Evolutionary conservation across 2,797 vertebrate species (phyloP).

Genomic region (Pteropus rufus): DNA sequence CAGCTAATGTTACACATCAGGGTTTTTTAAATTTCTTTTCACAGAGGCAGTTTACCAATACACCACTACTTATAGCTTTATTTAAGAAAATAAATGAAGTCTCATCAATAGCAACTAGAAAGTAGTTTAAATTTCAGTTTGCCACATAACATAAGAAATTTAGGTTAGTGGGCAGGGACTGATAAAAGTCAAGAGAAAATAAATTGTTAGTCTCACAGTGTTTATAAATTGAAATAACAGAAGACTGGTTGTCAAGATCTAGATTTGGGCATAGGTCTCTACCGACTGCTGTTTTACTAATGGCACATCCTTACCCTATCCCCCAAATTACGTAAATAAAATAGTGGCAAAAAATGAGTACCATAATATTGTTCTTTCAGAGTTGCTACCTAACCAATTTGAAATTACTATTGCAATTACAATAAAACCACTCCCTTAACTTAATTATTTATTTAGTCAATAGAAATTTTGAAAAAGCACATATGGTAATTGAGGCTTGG

Average conservation of each 20-base stretch:
- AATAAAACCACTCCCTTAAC: neutral
- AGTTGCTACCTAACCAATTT: neutral
- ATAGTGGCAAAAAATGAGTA: neutral
- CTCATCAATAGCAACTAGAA: neutral
- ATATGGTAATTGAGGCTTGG: neutral
- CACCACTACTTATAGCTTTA: neutral
- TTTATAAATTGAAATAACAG: neutral
- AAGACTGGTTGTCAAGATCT: neutral
- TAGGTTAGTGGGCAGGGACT: neutral
- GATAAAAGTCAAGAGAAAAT: neutral
- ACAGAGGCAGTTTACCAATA: neutral
- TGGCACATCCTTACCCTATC: neutral
- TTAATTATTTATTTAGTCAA: neutral
- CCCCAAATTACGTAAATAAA: neutral
- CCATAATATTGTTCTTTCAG: neutral
- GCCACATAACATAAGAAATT: neutral
- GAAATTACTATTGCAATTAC: neutral
- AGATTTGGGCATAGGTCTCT: neutral
- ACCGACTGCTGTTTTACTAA: neutral
- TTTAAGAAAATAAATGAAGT: slow-evolving; percentile 14
- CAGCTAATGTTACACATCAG: neutral
- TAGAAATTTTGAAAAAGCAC: neutral
- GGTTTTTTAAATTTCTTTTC: neutral
- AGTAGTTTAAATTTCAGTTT: neutral
- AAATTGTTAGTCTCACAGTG: neutral